phyloP scores from a whole-genome alignment of 2,113 vertebrate species.

The Dromaius novaehollandiae region DNA sequence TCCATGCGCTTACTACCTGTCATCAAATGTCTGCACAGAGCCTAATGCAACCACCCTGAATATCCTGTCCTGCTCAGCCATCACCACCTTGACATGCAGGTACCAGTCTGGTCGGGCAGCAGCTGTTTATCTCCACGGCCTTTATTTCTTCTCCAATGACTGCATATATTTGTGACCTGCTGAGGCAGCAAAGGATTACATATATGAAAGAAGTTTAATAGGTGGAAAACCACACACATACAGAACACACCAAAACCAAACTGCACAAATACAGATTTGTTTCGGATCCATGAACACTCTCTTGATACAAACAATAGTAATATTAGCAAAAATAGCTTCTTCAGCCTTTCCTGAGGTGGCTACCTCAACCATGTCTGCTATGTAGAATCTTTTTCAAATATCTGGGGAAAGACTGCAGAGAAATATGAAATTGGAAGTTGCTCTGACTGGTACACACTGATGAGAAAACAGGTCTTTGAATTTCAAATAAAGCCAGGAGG shows the following conservation, averaged over 20 bases:
- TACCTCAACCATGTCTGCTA: background rate
- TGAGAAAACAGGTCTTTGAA: slow-evolving; percentile 8
- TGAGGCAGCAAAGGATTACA: background rate
- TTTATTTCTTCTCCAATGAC: background rate
- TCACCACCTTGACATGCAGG: background rate
- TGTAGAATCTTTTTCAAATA: background rate
- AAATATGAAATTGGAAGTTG: slow-evolving; percentile 28
- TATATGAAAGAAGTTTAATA: background rate
- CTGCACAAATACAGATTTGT: background rate
- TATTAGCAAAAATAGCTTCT: background rate
- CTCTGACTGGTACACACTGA: background rate
- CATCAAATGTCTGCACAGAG: background rate
- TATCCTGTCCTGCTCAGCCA: background rate
- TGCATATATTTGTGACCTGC: background rate
- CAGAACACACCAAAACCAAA: background rate
- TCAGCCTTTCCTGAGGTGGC: background rate
- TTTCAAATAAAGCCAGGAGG: slow-evolving; percentile 45
- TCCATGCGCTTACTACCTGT: background rate
- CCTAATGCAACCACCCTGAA: background rate
- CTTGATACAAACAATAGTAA: background rate
- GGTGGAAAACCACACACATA: background rate
- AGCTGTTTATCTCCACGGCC: background rate
- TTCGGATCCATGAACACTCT: background rate
- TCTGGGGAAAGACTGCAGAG: slow-evolving; percentile 17
- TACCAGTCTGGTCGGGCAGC: rapidly evolving